Base-by-base conservation (phyloP, 2,113 vertebrate genomes). In the Rhombomys opimus region DNA sequence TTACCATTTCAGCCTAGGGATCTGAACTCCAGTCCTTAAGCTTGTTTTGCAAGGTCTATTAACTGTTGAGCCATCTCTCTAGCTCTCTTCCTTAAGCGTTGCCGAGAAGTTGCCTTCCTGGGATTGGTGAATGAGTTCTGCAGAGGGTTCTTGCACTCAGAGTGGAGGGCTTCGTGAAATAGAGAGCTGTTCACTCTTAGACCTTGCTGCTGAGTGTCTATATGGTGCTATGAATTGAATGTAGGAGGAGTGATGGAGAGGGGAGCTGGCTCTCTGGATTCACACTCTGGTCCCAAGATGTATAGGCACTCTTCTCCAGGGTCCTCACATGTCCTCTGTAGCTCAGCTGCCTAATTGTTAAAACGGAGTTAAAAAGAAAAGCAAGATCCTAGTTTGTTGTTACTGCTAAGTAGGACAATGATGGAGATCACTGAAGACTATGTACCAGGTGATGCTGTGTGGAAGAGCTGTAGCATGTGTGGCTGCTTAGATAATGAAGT, bases 181-280 rank as follows among this genome's bases (percentile, higher is more conserved):
- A 68, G 10, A n/a, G 30, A 52, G 27, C 0, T 12, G 32, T 18
- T 52, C 41, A 52, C 18, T 68, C 14, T 14, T 20, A 52, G 32
- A n/a, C 41, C 1, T 12, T 14, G 61, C 7, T 41, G 35, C 14
- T 27, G 17, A 23, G n/a, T 61, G 13, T 59, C 41, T 52, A n/a
- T 14, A 15, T 23, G 8, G 67, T 32, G 0, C 50, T 68, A 65
- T 0, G 13, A 46, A n/a, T 46, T 75, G 73, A 30, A 89, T 46
- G 25, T 1, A 54, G 59, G 0, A 0, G 22, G 18, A 30, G 52
- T 63, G 2, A 46, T 0, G 14, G 18, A 38, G 0, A 9, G 54
- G 17, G 67, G 27, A 72, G 13, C 35, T 17, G 35, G 8, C 30
- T 75, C 15, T 3, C 4, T 0, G 1, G 0, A 11, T 15, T 15